Evolutionary conservation across 2,888 invertebrate species (phyloP).

Genomic region (Cosmopolites sordidus): DNA sequence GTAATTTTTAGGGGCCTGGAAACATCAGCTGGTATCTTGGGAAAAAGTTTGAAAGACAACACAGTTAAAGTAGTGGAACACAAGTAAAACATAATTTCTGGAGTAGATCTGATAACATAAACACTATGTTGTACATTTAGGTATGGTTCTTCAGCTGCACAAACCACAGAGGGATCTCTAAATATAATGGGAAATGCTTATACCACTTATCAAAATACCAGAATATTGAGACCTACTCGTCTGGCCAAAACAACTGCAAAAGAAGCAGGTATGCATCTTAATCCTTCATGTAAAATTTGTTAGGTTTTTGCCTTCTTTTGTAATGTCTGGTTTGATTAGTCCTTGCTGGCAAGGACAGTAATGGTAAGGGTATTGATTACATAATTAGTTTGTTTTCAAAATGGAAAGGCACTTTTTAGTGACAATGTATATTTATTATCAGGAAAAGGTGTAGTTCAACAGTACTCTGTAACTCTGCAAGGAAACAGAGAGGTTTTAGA

Average conservation of each 20-base stretch:
- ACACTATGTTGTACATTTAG: constrained; percentile 45
- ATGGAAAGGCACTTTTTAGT: too few relatives aligned
- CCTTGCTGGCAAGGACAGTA: constrained; percentile 6
- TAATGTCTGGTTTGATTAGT: constrained; percentile 5
- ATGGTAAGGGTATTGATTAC: constrained; percentile 7
- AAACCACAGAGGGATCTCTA: constrained; percentile 61
- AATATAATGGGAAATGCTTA: constrained; percentile 68
- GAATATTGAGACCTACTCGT: constrained; percentile 63
- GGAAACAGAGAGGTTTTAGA: constrained; percentile 7
- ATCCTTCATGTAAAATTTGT: too few relatives aligned
- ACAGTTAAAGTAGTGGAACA: constrained; percentile 71
- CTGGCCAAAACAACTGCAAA: constrained; percentile 60
- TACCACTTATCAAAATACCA: constrained; percentile 60
- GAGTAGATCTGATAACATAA: neutral
- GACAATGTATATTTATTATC: constrained; percentile 1
- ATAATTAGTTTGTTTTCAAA: too few relatives aligned
- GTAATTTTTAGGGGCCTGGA: constrained; percentile 59
- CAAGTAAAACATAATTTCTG: constrained; percentile 53
- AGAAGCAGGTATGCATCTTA: constrained; percentile 34
- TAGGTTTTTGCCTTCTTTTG: neutral
- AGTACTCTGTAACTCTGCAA: constrained; percentile 7
- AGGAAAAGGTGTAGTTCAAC: constrained; percentile 14
- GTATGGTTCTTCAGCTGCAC: constrained; percentile 65
- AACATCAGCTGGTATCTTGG: constrained; percentile 63
- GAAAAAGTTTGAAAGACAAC: constrained; percentile 61